Evolutionary conservation across 2,797 vertebrate species (phyloP), one percentile per base, ranked within the genome.

Genomic region (Scolopax bukidnonensis): DNA sequence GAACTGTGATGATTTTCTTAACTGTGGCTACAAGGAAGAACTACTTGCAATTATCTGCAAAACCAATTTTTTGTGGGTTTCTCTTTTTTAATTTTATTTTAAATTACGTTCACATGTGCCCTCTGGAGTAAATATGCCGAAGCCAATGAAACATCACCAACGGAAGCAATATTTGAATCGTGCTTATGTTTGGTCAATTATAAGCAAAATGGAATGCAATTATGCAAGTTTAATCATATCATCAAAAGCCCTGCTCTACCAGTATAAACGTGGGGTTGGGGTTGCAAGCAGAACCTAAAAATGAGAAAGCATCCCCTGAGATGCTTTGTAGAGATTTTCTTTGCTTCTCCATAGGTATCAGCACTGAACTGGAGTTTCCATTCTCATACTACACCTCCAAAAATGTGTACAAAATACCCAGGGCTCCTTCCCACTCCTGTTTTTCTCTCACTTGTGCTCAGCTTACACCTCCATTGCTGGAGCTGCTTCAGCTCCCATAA

Each of bases 31-130:
- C 43, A 67, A 90, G 65, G 53, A 87, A 83, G 28, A 93, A 91
- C 73, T 84, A 92, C 76, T 93, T 88, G 88, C 89, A 93, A 93
- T 89, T 87, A 90, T 90, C 75, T 65, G 64, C 57, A 87, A 94
- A 61, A 90, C 2, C 36, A 50, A 28, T 48, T 84, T 84, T 64
- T 92, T 90, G 67, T 27, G 61, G 30, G 11, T 19, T 50, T 56
- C 10, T 64, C 75, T 54, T 57, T 60, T 70, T 23, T 25, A 9
- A 56, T 67, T 87, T 89, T 57, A 27, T 84, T 93, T 94, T 69
- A 82, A 84, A 94, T 89, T 73, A 84, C 20, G 14, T 92, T 92
- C 84, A 87, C 20, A 82, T 92, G 67, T 79, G 56, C 48, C 67
- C 43, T 73, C 70, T 82, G 70, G 68, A 89, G 17, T 81, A 95